A percentile compares a stretch with the other conserved stretches of the same genome.
phyloP scores from a whole-genome alignment of 2,888 invertebrate species.

The Thereva unica region DNA sequence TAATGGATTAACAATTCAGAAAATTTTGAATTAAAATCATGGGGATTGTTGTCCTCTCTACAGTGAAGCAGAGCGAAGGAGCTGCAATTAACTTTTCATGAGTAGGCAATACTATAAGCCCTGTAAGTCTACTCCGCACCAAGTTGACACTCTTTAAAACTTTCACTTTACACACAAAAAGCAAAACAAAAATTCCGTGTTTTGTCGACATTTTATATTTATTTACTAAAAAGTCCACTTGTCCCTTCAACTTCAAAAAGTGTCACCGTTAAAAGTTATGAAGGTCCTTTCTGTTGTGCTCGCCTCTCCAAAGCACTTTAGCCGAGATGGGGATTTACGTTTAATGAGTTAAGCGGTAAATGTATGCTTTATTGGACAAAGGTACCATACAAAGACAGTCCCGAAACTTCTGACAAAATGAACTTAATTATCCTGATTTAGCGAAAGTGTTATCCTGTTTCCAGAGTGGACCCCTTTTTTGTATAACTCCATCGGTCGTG shows the following conservation, averaged over 20 bases:
- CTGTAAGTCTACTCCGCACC: no score
- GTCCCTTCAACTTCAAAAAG: conserved; percentile 11
- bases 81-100: no score
- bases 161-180: no score
- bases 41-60: conserved; percentile 5
- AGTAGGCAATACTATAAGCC: no score
- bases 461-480: conserved; percentile 3
- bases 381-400: conserved; percentile 1
- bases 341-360: conserved; percentile 1
- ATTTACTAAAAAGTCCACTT: conserved; percentile 30
- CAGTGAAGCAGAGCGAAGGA: conserved; percentile 1
- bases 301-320: conserved; percentile 23
- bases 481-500: no score
- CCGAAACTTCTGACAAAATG: conserved; percentile 38
- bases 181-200: not conserved
- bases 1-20: conserved; percentile 37
- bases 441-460: conserved; percentile 41
- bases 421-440: conserved; percentile 42
- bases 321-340: conserved; percentile 10
- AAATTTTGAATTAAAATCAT: conserved; percentile 31
- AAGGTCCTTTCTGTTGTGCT: conserved; percentile 23
- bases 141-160: no score
- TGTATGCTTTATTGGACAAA: conserved; percentile 15
- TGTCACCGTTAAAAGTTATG: conserved; percentile 21
- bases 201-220: conserved; percentile 31